Base-by-base conservation (phyloP, 2,888 invertebrate genomes). In the Tigriopus californicus region DNA sequence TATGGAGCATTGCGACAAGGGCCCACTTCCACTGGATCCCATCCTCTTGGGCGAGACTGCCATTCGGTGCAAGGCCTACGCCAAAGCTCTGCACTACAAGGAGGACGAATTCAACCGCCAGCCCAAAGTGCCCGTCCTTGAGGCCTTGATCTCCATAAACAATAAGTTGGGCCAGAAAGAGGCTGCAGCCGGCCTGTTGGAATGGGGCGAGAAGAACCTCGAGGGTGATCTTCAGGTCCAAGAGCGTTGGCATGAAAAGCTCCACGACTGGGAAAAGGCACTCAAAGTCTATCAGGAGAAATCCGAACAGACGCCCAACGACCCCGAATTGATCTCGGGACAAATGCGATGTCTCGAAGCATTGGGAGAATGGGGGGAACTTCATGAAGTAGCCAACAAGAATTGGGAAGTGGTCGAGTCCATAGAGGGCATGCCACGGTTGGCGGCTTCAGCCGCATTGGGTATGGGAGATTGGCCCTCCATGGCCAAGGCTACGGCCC, bases 221-320 rank as follows among this genome's bases (percentile, higher is more conserved):
- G 60, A 62, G 24, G 64, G 64, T 61, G 55, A 55, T 51, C 41
- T 47, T 2, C 42, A 52, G 24, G 78, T 82, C 0, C 83, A 88
- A 71, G 91, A 95, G 52, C 78, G 90, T 8, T 98, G 98, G 98
- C 95, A 95, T 70, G 98, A 98, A 70, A 97, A 98, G 71, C 75
- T 98, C 1, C 95, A 98, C 72, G 92, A 95, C 69, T 99, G 97
- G 97, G 92, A 95, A 66, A 89, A 89, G 68, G 98, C 98, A 0
- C 74, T 95, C 47, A 79, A 82, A 62, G 79, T 91, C 1, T 98
- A 98, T 67, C 79, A 82, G 54, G 81, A 81, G 57, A 84, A 86
- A 67, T 72, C 88, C 48, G 69, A 69, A 51, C 62, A 63, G 33
- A 63, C 65, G 8, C 64, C 65, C 0, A 73, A 77, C 10, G 85